A percentile compares a stretch with the other conserved stretches of the same genome.
Evolutionary conservation across 2,113 vertebrate species (phyloP).

Genomic region (Rhadina sibilatrix): DNA sequence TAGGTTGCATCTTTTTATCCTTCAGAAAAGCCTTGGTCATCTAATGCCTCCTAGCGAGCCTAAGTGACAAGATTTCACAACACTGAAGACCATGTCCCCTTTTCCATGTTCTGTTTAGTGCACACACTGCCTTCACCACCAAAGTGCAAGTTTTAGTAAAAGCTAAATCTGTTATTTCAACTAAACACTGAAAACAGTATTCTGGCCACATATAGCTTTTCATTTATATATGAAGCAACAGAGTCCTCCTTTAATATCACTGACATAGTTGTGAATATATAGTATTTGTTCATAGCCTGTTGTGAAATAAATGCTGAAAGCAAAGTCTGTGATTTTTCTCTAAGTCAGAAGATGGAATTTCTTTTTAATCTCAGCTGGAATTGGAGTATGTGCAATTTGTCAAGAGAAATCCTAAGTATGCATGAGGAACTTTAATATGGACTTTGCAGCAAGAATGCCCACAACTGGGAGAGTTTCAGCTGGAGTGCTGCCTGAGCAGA

Average conservation of each 20-base stretch:
- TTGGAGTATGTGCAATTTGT: not conserved
- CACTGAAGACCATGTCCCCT: not conserved
- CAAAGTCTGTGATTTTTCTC: not conserved
- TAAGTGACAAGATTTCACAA: not conserved
- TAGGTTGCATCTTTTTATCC: not conserved
- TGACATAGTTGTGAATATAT: not conserved
- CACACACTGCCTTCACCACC: not conserved
- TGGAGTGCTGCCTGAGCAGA: not conserved
- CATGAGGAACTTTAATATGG: not conserved
- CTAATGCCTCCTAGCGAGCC: not conserved
- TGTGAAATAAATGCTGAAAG: not conserved
- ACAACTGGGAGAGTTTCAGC: not conserved
- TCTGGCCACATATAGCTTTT: not conserved
- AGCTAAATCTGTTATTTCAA: not conserved
- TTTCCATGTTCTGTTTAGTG: not conserved
- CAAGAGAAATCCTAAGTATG: not conserved
- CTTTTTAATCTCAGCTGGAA: not conserved
- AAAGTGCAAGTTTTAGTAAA: not conserved
- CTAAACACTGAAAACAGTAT: not conserved
- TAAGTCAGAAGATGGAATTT: not conserved
- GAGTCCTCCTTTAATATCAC: not conserved
- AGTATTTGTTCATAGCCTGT: not conserved
- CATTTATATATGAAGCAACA: not conserved
- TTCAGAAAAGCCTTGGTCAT: not conserved
- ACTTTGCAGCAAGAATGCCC: not conserved